phyloP scores from a whole-genome alignment of 1,140 invertebrate genomes.

The Leptinotarsa lineolata region DNA sequence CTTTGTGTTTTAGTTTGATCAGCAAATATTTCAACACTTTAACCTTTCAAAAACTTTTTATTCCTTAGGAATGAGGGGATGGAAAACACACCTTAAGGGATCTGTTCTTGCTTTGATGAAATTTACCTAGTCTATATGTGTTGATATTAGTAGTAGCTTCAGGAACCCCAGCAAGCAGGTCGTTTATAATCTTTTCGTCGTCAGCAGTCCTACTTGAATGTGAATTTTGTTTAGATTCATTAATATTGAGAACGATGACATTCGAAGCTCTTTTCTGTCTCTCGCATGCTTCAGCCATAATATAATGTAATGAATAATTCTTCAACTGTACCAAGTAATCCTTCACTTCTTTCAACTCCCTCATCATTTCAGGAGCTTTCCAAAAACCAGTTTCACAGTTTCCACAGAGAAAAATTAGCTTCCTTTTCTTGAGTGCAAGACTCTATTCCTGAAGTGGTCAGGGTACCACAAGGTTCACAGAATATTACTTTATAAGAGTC shows the following conservation, averaged over 20 bases:
- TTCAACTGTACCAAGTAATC: too few relatives aligned
- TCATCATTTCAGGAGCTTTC: too few relatives aligned
- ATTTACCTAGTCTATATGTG: constrained; percentile 15
- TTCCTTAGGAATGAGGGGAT: neutral
- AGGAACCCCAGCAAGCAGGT: neutral
- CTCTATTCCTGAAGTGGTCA: neutral
- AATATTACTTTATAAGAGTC: neutral
- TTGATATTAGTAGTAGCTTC: neutral
- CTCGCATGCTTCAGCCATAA: neutral
- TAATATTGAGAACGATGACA: too few relatives aligned
- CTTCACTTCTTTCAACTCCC: too few relatives aligned
- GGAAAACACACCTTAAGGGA: constrained; percentile 13
- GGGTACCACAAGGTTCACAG: neutral
- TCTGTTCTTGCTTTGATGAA: too few relatives aligned
- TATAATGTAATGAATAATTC: too few relatives aligned
- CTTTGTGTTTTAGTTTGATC: neutral
- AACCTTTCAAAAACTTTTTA: constrained; percentile 1
- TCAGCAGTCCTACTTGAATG: too few relatives aligned
- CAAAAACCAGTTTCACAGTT: too few relatives aligned
- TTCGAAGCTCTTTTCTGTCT: too few relatives aligned
- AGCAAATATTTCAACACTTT: constrained; percentile 7
- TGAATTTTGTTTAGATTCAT: too few relatives aligned
- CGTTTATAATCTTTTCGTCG: neutral
- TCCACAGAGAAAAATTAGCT: too few relatives aligned
- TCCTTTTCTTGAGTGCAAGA: neutral